phyloP scores from a whole-genome alignment of 53 echinoderm and acorn worm genomes.

The Stichopus horrens region DNA sequence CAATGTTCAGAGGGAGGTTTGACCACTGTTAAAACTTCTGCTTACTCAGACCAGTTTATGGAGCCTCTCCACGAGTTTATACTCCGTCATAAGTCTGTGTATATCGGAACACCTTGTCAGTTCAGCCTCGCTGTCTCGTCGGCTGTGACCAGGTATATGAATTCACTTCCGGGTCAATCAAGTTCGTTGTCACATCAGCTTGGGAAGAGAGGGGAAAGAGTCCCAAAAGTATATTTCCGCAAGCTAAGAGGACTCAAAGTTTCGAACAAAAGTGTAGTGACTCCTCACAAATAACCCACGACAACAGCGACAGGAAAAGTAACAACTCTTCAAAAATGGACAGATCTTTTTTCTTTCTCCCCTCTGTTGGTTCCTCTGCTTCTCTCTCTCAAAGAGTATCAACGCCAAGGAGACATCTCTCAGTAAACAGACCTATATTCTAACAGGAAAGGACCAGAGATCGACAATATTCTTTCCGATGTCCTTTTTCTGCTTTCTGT shows the following conservation, averaged over 20 bases:
- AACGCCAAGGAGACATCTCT: too few species aligned
- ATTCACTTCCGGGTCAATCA: conserved; percentile 45
- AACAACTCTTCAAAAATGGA: too few species aligned
- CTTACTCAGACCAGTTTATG: conserved; percentile 34
- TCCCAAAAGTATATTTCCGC: not conserved
- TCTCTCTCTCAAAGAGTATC: too few species aligned
- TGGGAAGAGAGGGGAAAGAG: not conserved
- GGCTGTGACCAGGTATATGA: not conserved
- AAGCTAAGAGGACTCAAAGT: too few species aligned
- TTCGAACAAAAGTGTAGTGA: too few species aligned
- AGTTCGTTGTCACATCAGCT: conserved; percentile 25
- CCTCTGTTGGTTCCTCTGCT: too few species aligned
- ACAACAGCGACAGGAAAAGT: too few species aligned
- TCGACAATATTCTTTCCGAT: not conserved
- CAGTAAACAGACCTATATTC: too few species aligned
- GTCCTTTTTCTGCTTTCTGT: not conserved
- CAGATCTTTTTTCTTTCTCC: too few species aligned
- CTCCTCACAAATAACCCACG: too few species aligned
- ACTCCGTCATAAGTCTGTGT: conserved; percentile 40
- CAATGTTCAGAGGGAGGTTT: conserved; percentile 25
- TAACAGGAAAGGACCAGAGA: too few species aligned
- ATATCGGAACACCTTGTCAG: conserved; percentile 16
- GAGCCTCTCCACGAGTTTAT: conserved; percentile 4
- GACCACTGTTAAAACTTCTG: conserved; percentile 28
- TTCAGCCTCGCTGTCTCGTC: not conserved